Conservation (phyloP, 2,113 vertebrate species). For the Notiomystis cincta region DNA sequence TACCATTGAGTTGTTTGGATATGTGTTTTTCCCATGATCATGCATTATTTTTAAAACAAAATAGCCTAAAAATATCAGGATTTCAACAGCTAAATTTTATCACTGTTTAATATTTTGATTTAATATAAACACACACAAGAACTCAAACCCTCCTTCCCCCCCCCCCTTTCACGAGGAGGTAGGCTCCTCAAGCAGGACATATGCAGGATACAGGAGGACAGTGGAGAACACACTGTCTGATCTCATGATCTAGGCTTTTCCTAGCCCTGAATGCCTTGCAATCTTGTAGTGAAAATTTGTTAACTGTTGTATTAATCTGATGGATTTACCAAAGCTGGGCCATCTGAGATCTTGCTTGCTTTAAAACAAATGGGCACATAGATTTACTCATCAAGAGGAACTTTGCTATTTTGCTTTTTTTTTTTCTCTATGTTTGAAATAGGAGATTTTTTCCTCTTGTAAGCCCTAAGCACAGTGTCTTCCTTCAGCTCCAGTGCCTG, state of each 20-base stretch:
- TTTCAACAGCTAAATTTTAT: neutral
- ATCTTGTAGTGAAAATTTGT: neutral
- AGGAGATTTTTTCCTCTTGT: neutral
- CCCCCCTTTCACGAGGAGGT: neutral
- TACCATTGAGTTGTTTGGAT: neutral
- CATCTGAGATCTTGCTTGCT: neutral
- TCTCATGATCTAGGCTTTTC: neutral
- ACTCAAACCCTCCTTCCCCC: rapidly evolving
- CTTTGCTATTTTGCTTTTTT: neutral
- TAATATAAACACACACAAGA: neutral
- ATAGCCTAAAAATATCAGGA: neutral
- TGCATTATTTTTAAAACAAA: neutral
- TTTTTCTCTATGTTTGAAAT: neutral
- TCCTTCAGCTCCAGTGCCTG: neutral
- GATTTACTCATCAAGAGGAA: neutral
- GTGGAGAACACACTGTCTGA: neutral
- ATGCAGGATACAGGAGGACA: neutral
- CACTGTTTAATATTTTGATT: neutral
- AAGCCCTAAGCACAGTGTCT: neutral
- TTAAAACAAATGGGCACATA: neutral
- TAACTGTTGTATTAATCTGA: neutral
- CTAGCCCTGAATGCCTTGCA: neutral
- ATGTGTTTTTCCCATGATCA: neutral
- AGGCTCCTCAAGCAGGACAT: neutral
- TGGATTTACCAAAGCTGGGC: neutral